A percentile compares a stretch with the other conserved stretches of the same genome.
These are phyloP conservation scores for Muricea muricata DNA, from an alignment of 92 coral and sea anemone species.

Conservation along the genomic window DNA sequence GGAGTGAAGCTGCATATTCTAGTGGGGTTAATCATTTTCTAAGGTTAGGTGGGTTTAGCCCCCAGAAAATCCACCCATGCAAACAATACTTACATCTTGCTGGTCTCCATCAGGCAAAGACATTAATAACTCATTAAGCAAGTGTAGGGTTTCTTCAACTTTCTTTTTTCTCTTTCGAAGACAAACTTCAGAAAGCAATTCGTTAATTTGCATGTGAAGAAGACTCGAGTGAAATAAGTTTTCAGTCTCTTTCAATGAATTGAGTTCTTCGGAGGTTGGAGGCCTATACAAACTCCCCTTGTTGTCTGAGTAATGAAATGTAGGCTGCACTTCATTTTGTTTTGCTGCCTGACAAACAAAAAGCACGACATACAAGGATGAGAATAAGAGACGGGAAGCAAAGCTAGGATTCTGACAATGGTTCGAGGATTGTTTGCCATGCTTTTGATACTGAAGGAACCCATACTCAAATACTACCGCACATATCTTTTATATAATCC, in stretches of 20 bases:
- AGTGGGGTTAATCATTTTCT: too few species aligned
- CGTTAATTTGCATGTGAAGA: constrained; percentile 94
- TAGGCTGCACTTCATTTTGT: constrained; percentile 10
- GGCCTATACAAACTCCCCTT: constrained; percentile 83
- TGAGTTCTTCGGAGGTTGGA: constrained; percentile 92
- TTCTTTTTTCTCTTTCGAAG: constrained; percentile 74
- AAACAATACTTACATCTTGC: constrained; percentile 69
- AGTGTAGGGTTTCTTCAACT: constrained; percentile 76
- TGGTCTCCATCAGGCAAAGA: constrained; percentile 81
- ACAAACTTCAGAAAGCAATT: constrained; percentile 82
- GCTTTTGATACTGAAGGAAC: too few species aligned
- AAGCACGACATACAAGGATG: not conserved
- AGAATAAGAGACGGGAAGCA: too few species aligned
- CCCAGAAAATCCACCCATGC: too few species aligned
- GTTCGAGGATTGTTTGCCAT: too few species aligned
- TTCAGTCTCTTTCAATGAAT: constrained; percentile 90
- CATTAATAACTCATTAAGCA: constrained; percentile 68
- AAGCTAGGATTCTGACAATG: too few species aligned
- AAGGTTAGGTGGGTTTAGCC: too few species aligned
- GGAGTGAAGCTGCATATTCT: too few species aligned
- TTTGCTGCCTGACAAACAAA: not conserved
- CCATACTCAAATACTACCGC: too few species aligned
- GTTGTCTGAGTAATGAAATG: constrained; percentile 53
- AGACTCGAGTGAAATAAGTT: constrained; percentile 92
- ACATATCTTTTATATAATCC: too few species aligned